These are phyloP conservation scores for Falco berigora DNA, from an alignment of 2,797 vertebrate genomes.

Conservation along the genomic window DNA sequence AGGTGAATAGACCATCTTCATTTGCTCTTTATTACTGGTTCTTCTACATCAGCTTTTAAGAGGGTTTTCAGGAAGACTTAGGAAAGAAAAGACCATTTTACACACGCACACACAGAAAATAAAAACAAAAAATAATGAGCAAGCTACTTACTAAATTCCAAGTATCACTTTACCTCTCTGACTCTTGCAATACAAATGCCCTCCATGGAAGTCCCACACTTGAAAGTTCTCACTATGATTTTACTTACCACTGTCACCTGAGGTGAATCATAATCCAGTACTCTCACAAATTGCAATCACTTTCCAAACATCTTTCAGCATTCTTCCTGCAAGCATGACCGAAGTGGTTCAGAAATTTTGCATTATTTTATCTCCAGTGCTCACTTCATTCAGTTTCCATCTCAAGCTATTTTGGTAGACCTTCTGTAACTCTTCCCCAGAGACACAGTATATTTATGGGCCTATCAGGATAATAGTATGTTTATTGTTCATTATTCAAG, in stretches of 20 bases:
- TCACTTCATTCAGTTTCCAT: not conserved
- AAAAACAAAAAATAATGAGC: not conserved
- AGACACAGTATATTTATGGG: not conserved
- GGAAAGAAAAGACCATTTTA: not conserved
- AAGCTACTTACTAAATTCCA: not conserved
- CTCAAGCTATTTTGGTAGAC: not conserved
- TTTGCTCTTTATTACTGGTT: not conserved
- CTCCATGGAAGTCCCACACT: not conserved
- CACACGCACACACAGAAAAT: not conserved
- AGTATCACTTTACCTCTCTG: not conserved
- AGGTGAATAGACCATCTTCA: not conserved
- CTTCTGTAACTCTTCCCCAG: not conserved
- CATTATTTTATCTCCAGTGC: not conserved
- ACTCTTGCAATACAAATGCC: not conserved
- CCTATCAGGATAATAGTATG: not conserved
- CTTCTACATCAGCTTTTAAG: not conserved
- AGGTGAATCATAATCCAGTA: not conserved
- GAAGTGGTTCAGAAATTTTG: not conserved
- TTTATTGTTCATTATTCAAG: not conserved
- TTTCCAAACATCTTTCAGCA: not conserved
- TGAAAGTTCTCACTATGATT: not conserved
- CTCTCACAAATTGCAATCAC: not conserved
- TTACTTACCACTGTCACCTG: not conserved
- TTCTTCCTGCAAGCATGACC: not conserved
- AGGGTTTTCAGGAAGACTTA: not conserved